These are phyloP conservation scores for Cheilinus undulatus DNA, from an alignment of 2,113 vertebrate species.

Conservation along the genomic window DNA sequence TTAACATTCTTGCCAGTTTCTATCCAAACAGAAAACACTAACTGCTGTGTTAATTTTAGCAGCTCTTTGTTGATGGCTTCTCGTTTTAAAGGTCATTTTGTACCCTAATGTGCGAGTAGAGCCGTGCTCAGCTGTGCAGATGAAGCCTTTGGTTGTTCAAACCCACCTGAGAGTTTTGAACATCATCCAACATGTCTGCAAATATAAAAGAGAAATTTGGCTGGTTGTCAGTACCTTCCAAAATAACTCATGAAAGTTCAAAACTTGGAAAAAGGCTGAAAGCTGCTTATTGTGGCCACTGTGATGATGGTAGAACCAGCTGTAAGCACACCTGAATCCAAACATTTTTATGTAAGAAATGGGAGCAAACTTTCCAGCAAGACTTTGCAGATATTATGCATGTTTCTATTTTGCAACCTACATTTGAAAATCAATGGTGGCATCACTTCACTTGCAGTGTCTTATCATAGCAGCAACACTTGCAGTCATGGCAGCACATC, in stretches of 20 bases:
- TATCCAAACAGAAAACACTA: too few species aligned
- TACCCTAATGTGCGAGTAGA: background rate
- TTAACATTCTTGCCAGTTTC: too few species aligned
- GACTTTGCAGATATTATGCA: too few species aligned
- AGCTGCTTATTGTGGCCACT: background rate
- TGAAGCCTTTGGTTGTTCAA: background rate
- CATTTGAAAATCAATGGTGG: too few species aligned
- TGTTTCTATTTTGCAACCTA: too few species aligned
- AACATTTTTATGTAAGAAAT: too few species aligned
- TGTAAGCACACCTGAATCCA: background rate
- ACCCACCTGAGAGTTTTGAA: background rate
- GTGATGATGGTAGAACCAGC: background rate
- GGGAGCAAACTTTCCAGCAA: background rate
- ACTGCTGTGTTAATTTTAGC: background rate
- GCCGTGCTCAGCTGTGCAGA: background rate
- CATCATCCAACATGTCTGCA: slow-evolving; percentile 6
- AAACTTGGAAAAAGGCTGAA: background rate
- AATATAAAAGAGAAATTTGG: background rate
- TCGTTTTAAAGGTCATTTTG: background rate
- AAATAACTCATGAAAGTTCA: background rate
- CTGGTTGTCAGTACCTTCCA: background rate
- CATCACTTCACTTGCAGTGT: too few species aligned
- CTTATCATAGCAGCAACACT: too few species aligned
- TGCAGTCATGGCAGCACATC: too few species aligned
- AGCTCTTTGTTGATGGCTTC: background rate